Conservation (phyloP, 2,113 vertebrate genomes). For the Eclectus roratus region DNA sequence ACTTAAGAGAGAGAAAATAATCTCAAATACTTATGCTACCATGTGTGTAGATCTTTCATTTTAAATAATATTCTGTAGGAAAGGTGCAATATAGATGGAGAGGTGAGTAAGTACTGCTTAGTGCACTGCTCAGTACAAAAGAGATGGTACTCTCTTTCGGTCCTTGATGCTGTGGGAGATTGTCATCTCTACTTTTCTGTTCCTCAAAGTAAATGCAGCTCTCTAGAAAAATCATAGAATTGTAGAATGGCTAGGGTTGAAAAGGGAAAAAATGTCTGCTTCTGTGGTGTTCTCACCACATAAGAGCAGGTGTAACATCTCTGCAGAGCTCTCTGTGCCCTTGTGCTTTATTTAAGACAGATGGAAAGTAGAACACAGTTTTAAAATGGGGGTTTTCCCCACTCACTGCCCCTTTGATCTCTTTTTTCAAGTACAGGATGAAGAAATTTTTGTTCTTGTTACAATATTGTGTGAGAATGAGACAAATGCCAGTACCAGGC, state of each 20-base stretch:
- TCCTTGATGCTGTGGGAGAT: background rate
- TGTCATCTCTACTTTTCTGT: background rate
- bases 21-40: background rate
- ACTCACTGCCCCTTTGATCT: background rate
- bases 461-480: background rate
- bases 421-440: background rate
- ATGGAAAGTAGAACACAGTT: background rate
- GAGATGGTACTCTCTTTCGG: background rate
- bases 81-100: background rate
- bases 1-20: background rate
- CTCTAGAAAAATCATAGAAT: background rate
- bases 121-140: background rate
- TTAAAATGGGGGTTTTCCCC: background rate
- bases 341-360: background rate
- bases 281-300: background rate
- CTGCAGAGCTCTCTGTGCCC: background rate
- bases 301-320: background rate
- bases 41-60: background rate
- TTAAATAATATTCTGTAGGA: background rate
- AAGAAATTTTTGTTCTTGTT: background rate
- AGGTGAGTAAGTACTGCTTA: background rate
- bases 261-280: background rate
- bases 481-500: background rate
- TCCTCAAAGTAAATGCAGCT: background rate
- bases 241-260: background rate